Conservation (phyloP, 2,797 vertebrate species). For the Lacerta agilis region DNA sequence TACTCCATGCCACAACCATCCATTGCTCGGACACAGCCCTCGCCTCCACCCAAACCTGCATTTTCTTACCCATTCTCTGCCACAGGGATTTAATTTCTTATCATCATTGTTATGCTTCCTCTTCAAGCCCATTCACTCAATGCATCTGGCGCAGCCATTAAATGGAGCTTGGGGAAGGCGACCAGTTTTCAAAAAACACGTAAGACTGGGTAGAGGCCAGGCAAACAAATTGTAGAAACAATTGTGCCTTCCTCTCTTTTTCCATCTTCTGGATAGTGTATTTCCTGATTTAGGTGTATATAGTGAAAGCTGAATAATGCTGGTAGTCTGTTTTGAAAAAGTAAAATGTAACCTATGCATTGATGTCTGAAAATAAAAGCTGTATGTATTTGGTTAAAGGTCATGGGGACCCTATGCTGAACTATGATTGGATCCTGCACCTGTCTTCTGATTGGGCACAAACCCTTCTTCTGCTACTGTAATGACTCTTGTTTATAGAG, state of each 20-base stretch:
- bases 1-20: conserved; percentile 34
- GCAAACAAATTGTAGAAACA: background rate
- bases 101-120: conserved; percentile 4
- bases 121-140: conserved; percentile 29
- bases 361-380: background rate
- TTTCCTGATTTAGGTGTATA: background rate
- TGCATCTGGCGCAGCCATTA: conserved; percentile 19
- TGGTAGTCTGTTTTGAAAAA: background rate
- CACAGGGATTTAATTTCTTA: conserved; percentile 16
- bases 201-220: background rate
- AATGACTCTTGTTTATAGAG: background rate
- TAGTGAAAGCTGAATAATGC: background rate
- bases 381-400: background rate
- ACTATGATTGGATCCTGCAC: background rate
- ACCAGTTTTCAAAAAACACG: background rate
- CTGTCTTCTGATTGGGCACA: background rate
- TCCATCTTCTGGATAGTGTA: background rate
- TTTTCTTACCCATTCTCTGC: conserved; percentile 36
- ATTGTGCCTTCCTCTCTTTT: background rate
- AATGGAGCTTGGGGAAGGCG: conserved; percentile 3
- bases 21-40: conserved; percentile 25
- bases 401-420: background rate
- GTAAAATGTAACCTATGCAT: background rate
- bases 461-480: background rate
- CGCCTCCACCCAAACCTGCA: conserved; percentile 10